These are phyloP conservation scores for Toxotes chatareus DNA, from an alignment of 2,113 vertebrate species.

Conservation along the genomic window DNA sequence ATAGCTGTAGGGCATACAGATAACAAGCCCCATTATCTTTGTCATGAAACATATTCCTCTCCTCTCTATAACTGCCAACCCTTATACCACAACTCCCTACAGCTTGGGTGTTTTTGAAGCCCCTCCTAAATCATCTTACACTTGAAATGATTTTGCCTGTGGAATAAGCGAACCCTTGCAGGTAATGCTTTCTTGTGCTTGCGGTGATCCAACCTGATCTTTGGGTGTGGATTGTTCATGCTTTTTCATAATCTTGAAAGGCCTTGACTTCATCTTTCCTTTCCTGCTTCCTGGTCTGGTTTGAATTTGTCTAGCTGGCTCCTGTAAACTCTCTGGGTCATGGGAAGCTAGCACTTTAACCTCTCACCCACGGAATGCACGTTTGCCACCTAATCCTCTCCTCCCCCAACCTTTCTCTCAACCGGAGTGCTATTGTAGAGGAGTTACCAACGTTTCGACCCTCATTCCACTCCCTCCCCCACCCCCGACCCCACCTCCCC, in stretches of 20 bases:
- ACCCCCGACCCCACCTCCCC: slow-evolving; percentile 12
- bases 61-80: slow-evolving; percentile 17
- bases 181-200: slow-evolving; percentile 27
- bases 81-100: slow-evolving; percentile 16
- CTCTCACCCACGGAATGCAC: slow-evolving; percentile 35
- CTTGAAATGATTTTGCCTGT: slow-evolving; percentile 21
- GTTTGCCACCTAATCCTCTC: slow-evolving; percentile 64
- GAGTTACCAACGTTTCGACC: slow-evolving; percentile 87
- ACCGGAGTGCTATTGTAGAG: slow-evolving; percentile 76
- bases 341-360: slow-evolving; percentile 39
- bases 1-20: slow-evolving; percentile 36
- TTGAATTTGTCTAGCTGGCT: slow-evolving; percentile 42
- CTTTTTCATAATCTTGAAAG: slow-evolving; percentile 43
- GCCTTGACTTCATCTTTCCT: slow-evolving; percentile 28
- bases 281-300: slow-evolving; percentile 40
- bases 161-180: slow-evolving; percentile 1
- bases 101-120: slow-evolving; percentile 17
- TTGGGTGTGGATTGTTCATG: slow-evolving; percentile 33
- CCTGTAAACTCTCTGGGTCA: slow-evolving; percentile 29
- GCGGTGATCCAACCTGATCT: slow-evolving; percentile 34
- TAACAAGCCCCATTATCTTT: slow-evolving; percentile 48
- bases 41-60: slow-evolving; percentile 26
- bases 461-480: slow-evolving; percentile 40
- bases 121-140: slow-evolving; percentile 5
- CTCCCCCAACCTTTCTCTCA: slow-evolving; percentile 22